Conservation (phyloP, 2,888 invertebrate species). For the Ormyrus pomaceus region DNA sequence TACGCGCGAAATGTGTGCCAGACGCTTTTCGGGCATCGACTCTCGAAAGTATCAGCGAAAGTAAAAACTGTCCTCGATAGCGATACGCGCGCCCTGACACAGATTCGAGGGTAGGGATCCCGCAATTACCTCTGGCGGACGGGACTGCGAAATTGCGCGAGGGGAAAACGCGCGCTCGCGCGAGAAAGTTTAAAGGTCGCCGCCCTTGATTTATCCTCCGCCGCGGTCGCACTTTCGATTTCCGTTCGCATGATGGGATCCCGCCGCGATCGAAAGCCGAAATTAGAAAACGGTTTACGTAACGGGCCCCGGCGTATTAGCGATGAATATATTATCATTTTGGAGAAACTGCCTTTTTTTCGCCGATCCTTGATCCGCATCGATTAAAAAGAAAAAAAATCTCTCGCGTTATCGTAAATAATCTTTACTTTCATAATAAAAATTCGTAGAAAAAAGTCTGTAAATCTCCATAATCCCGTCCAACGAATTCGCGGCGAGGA, state of each 20-base stretch:
- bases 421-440: background rate
- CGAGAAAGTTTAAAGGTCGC: slow-evolving; percentile 7
- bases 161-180: background rate
- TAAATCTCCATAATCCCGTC: background rate
- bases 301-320: background rate
- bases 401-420: background rate
- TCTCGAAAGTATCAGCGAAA: slow-evolving; percentile 43
- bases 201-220: background rate
- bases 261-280: background rate
- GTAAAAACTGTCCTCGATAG: slow-evolving; percentile 43
- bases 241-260: background rate
- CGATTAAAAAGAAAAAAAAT: background rate
- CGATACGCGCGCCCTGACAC: background rate
- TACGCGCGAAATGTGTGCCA: background rate
- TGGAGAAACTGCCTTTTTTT: slow-evolving; percentile 13
- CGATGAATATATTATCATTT: slow-evolving; percentile 23
- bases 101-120: too few relatives aligned
- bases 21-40: background rate
- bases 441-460: too few relatives aligned
- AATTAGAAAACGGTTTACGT: slow-evolving; percentile 34
- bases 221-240: slow-evolving; percentile 21
- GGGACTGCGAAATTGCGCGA: too few relatives aligned
- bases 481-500: slow-evolving; percentile 6
- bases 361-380: background rate
- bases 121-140: too few relatives aligned